Percentiles rank a stretch among this genome's conserved stretches.
phyloP scores from a whole-genome alignment of 2,113 vertebrate genomes.

The Pangasianodon gigas region DNA sequence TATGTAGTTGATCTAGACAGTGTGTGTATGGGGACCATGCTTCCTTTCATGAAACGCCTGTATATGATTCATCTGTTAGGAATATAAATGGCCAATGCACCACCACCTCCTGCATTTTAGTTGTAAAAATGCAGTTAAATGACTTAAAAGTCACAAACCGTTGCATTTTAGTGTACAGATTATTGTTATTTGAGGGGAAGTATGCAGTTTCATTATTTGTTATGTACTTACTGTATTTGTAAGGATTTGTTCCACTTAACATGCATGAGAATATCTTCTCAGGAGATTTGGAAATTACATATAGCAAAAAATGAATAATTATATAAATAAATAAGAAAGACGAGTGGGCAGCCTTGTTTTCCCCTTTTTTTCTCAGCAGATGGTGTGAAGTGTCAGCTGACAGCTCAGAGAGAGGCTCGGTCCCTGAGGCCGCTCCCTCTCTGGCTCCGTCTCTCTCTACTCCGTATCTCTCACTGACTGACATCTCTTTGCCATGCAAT shows the following conservation, averaged over 20 bases:
- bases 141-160: neutral
- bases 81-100: neutral
- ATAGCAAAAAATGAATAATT: neutral
- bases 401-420: constrained; percentile 68
- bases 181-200: neutral
- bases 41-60: neutral
- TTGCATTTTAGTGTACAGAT: neutral
- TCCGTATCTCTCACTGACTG: constrained; percentile 57
- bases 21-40: neutral
- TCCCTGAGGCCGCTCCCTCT: constrained; percentile 64
- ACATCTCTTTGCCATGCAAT: constrained; percentile 56
- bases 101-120: neutral
- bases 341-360: constrained; percentile 55
- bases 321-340: neutral
- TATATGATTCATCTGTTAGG: neutral
- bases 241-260: neutral
- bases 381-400: constrained; percentile 70
- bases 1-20: neutral
- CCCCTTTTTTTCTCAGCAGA: constrained; percentile 63
- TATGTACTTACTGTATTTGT: neutral
- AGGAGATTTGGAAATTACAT: constrained; percentile 49
- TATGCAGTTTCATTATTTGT: neutral
- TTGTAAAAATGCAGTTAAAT: neutral
- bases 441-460: constrained; percentile 53
- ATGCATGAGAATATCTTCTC: neutral